These are phyloP conservation scores for Metopolophium dirhodum DNA, from an alignment of 1,140 invertebrate species.

Conservation along the genomic window DNA sequence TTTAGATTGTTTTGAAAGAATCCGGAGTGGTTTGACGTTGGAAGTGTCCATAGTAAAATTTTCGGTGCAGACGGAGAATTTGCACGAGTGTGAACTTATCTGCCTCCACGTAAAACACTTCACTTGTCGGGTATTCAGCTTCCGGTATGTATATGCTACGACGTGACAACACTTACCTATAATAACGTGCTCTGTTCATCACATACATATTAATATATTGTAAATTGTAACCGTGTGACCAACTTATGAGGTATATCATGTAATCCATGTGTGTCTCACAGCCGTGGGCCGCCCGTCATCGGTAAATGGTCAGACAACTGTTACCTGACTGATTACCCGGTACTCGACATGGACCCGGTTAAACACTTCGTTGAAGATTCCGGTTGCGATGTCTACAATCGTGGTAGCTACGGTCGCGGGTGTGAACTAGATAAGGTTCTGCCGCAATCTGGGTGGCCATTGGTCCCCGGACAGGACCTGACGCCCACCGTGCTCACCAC, in stretches of 20 bases:
- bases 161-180: background rate
- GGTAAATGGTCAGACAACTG: slow-evolving; percentile 74
- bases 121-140: slow-evolving; percentile 79
- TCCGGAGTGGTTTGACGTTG: slow-evolving; percentile 74
- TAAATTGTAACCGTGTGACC: background rate
- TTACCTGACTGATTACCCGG: slow-evolving; percentile 74
- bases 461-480: background rate
- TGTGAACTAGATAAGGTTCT: slow-evolving; percentile 71
- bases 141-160: slow-evolving; percentile 66
- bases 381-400: slow-evolving; percentile 76
- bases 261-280: slow-evolving; percentile 59
- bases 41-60: slow-evolving; percentile 69
- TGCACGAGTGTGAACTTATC: slow-evolving; percentile 78
- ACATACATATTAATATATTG: background rate
- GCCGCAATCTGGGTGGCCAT: background rate
- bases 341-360: slow-evolving; percentile 69
- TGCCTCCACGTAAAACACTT: slow-evolving; percentile 71
- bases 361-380: slow-evolving; percentile 68
- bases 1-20: slow-evolving; percentile 81
- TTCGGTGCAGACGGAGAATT: slow-evolving; percentile 70
- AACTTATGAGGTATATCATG: background rate
- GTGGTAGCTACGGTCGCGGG: slow-evolving; percentile 78
- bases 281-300: slow-evolving; percentile 70
- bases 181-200: background rate
- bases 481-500: slow-evolving; percentile 1